Conservation (phyloP, 2,888 invertebrate genomes). For the Amphipoea oculea region DNA sequence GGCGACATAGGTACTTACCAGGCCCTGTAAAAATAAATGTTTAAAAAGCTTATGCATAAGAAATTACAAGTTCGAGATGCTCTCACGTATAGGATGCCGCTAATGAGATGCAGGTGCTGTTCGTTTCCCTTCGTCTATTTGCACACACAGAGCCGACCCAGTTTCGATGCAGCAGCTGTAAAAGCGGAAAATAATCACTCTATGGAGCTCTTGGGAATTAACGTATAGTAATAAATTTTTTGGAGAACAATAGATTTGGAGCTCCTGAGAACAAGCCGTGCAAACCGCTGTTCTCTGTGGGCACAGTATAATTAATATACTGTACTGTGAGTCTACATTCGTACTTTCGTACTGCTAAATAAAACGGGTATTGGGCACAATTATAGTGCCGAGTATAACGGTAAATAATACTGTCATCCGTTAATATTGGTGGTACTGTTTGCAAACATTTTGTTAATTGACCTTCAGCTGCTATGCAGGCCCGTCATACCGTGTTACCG, state of each 20-base stretch:
- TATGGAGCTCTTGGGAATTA: no score
- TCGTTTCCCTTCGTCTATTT: conserved; percentile 12
- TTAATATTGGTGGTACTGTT: conserved; percentile 8
- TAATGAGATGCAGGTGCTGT: conserved; percentile 12
- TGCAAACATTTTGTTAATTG: conserved; percentile 14
- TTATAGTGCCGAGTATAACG: not conserved
- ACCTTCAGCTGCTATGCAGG: not conserved
- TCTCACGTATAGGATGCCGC: conserved; percentile 7
- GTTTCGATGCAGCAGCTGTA: conserved; percentile 12
- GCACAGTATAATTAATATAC: not conserved
- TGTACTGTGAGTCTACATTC: not conserved
- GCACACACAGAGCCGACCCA: conserved; percentile 7
- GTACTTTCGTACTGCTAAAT: not conserved
- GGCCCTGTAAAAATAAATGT: not conserved
- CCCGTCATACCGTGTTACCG: not conserved
- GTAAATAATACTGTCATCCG: conserved; percentile 4
- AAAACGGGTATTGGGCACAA: not conserved
- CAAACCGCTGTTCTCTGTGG: not conserved
- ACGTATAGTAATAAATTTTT: no score
- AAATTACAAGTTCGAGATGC: not conserved
- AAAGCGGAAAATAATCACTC: conserved; percentile 10
- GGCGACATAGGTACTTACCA: not conserved
- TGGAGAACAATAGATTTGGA: no score
- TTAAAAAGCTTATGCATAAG: not conserved
- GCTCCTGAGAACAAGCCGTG: no score